Evolutionary conservation across 2,797 vertebrate genomes (phyloP), one percentile per base, ranked within the genome.

Genomic region (Malacoraja senta): DNA sequence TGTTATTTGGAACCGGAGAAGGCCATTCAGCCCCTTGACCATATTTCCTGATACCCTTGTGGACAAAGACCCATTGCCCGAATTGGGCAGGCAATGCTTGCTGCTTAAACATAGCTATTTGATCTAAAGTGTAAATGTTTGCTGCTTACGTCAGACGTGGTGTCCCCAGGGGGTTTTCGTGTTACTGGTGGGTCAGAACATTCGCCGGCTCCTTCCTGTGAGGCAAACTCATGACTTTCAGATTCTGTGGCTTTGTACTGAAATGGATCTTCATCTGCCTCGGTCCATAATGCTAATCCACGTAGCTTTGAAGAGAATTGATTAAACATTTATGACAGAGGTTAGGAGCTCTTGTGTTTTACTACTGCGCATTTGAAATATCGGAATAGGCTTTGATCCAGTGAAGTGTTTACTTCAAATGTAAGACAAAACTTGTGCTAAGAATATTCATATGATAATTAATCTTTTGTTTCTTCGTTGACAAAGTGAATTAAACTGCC

Each of bases 321-420:
- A 92, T 92, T 92, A 53, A 92, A 92, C 76, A 92, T 92, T 74
- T 76, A 92, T 74, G 68, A 76, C 90, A 74, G 72, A 38, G 84
- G 84, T 68, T 71, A 92, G 38, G 26, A 74, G 71, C 90, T 58
- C 26, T 29, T 92, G 63, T 92, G 35, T 76, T 17, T 92, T n/a
- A 92, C 68, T n/a, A 58, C 24, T 17, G 90, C 12, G 15, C 38
- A 58, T 92, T 92, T 53, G 38, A 74, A 91, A 19, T 72, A 9
- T 15, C 19, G 26, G n/a, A n/a, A 92, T 53, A 21, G 26, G 68
- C 38, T 92, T 92, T 92, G 71, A 92, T 74, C 71, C 21, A 74
- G 71, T 44, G 71, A 91, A 91, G 24, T 17, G 71, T 92, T 92
- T 92, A 92, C 72, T 76, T 76, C 32, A 76, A 76, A 92, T 92